These are phyloP conservation scores for Aythya fuligula DNA, from an alignment of 2,797 vertebrate species.

Conservation along the genomic window DNA sequence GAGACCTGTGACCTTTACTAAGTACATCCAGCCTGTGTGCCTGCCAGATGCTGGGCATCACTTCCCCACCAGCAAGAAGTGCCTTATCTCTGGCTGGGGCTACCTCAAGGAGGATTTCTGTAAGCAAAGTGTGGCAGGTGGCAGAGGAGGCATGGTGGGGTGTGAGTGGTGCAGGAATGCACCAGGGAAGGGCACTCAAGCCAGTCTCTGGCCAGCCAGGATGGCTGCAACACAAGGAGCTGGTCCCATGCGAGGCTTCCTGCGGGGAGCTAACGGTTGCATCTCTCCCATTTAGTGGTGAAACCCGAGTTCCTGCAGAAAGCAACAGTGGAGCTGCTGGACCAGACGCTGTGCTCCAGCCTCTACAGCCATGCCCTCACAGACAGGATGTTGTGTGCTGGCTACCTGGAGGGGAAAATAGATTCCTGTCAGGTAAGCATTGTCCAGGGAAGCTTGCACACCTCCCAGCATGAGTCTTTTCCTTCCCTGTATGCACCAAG, in stretches of 20 bases:
- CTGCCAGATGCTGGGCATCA: conserved; percentile 84
- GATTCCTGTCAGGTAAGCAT: conserved; percentile 93
- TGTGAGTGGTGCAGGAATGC: background rate
- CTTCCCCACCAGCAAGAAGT: conserved; percentile 86
- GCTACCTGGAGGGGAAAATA: conserved; percentile 93
- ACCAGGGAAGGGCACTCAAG: fast-evolving
- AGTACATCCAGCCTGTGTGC: conserved; percentile 89
- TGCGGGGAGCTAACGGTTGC: fast-evolving
- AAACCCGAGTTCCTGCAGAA: conserved; percentile 90
- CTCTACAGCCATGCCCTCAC: conserved; percentile 88
- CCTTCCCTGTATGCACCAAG: background rate
- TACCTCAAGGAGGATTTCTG: conserved; percentile 86
- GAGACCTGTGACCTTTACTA: conserved; percentile 81
- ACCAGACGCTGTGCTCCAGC: conserved; percentile 86
- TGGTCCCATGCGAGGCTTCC: background rate
- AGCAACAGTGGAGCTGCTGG: conserved; percentile 91
- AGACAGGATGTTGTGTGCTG: conserved; percentile 93
- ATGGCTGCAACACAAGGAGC: background rate
- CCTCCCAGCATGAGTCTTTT: fast-evolving
- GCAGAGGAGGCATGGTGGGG: background rate
- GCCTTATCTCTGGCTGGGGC: conserved; percentile 95
- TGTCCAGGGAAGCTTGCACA: background rate
- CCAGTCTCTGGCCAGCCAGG: background rate
- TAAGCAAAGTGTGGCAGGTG: conserved; percentile 55
- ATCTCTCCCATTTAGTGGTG: conserved; percentile 69